Percentiles rank a stretch among this genome's conserved stretches.
phyloP scores from a whole-genome alignment of 1,140 invertebrate genomes.

The Schmidtea mediterranea region DNA sequence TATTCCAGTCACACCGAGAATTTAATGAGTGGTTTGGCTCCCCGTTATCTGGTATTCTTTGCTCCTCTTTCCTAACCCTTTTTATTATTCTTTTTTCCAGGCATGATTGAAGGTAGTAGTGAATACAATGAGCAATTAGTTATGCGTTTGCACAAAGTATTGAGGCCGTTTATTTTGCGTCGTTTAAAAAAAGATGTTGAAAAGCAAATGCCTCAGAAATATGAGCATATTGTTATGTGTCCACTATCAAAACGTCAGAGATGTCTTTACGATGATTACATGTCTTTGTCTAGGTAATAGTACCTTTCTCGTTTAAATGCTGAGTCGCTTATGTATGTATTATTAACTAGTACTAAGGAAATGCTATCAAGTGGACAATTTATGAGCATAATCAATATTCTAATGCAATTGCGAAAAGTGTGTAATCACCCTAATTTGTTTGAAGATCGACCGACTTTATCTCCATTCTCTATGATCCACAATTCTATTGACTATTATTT shows the following conservation, averaged over 20 bases:
- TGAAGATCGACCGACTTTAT: slow-evolving; percentile 71
- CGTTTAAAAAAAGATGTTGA: slow-evolving; percentile 89
- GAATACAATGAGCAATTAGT: slow-evolving; percentile 82
- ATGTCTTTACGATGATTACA: slow-evolving; percentile 95
- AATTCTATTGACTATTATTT: neutral
- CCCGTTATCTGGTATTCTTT: slow-evolving; percentile 35
- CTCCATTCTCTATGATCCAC: slow-evolving; percentile 41
- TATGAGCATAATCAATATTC: slow-evolving; percentile 84
- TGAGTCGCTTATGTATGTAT: no score
- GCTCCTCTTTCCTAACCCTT: no score
- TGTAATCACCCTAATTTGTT: slow-evolving; percentile 99
- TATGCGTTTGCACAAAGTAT: slow-evolving; percentile 77
- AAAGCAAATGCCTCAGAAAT: slow-evolving; percentile 95
- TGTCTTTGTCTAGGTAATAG: slow-evolving; percentile 52
- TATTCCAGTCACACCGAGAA: slow-evolving; percentile 85
- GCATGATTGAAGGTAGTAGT: slow-evolving; percentile 76
- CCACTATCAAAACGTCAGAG: slow-evolving; percentile 78
- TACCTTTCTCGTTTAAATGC: no score
- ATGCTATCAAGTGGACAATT: slow-evolving; percentile 76
- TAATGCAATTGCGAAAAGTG: slow-evolving; percentile 96
- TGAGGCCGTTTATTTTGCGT: slow-evolving; percentile 78
- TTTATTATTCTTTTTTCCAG: slow-evolving; percentile 24
- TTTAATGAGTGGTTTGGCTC: slow-evolving; percentile 96
- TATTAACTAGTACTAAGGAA: slow-evolving; percentile 51
- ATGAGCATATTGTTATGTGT: slow-evolving; percentile 86